Evolutionary conservation across 2,113 vertebrate species (phyloP).

Genomic region (Tachycineta bicolor): DNA sequence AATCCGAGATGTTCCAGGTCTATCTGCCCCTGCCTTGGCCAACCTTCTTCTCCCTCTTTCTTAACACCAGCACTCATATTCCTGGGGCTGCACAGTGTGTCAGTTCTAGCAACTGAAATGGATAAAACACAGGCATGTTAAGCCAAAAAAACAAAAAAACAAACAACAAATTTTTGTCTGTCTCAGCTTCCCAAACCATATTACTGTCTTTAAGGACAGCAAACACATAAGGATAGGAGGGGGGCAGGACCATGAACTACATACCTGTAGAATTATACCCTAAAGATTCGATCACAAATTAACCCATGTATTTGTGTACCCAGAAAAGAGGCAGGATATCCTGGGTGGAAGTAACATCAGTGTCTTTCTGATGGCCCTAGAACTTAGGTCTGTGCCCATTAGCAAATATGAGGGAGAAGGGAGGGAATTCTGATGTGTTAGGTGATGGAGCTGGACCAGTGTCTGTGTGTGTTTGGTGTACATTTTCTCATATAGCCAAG

Average conservation of each 20-base stretch:
- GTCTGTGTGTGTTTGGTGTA: not conserved
- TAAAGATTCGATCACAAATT: fast-evolving
- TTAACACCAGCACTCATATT: not conserved
- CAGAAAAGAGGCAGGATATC: not conserved
- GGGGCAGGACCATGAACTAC: not conserved
- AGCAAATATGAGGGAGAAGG: not conserved
- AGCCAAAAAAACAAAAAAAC: not conserved
- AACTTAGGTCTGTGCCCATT: not conserved
- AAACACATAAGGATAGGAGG: not conserved
- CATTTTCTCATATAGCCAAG: not conserved
- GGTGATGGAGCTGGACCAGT: not conserved
- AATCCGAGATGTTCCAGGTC: not conserved
- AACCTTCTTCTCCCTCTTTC: not conserved
- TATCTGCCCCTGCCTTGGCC: not conserved
- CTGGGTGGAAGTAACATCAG: not conserved
- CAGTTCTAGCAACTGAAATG: not conserved
- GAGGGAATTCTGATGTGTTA: not conserved
- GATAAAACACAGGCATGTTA: not conserved
- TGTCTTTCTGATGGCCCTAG: not conserved
- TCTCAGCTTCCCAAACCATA: not conserved
- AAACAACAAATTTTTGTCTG: not conserved
- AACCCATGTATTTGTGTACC: not conserved
- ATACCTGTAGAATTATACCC: not conserved
- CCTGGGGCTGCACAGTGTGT: not conserved
- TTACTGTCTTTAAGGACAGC: not conserved